Base-by-base conservation (phyloP, 2,797 vertebrate genomes). In the Anolis apletophallus region DNA sequence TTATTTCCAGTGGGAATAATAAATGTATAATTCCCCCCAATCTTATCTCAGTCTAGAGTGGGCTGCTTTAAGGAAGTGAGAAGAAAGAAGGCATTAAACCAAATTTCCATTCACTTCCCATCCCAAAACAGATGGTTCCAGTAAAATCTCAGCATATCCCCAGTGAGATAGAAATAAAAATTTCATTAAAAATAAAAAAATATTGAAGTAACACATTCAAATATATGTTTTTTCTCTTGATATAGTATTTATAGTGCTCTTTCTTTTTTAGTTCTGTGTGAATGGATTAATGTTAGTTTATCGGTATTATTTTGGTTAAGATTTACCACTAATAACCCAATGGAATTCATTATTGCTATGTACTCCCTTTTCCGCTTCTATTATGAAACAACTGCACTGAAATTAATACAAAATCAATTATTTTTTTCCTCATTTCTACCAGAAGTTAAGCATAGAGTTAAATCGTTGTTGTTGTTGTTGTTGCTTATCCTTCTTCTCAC, bases 21-120 rank as follows among this genome's bases (percentile, higher is more conserved):
- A 89, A 71, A 89, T 93, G 52, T 86, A 74, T 92, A 90, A 91
- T 17, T 52, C 7, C 17, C 46, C n/a, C 5, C n/a, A 16, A 54
- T 85, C 87, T 88, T 84, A 73, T 52, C 17, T 55, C 77, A 46
- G 61, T 26, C 19, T 46, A 80, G 40, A 67, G 46, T 40, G 8
- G 23, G 64, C 13, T 86, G 32, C 14, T 32, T 67, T 17, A 11
- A 67, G 79, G 21, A 67, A 64, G 9, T 76, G 71, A 17, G 46
- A 40, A 17, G 5, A 50, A 29, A 75, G 73, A 74, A 9, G 40
- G 46, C 26, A 80, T 82, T 82, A 71, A 72, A 82, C 13, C 23
- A 75, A 75, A 84, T 12, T 75, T 76, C 61, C 1, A 54, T 54
- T 17, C 50, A 50, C 57, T 36, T 19, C 29, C 54, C 36, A 40